Evolutionary conservation across 2,113 vertebrate species (phyloP).

Genomic region (Prolemur simus): DNA sequence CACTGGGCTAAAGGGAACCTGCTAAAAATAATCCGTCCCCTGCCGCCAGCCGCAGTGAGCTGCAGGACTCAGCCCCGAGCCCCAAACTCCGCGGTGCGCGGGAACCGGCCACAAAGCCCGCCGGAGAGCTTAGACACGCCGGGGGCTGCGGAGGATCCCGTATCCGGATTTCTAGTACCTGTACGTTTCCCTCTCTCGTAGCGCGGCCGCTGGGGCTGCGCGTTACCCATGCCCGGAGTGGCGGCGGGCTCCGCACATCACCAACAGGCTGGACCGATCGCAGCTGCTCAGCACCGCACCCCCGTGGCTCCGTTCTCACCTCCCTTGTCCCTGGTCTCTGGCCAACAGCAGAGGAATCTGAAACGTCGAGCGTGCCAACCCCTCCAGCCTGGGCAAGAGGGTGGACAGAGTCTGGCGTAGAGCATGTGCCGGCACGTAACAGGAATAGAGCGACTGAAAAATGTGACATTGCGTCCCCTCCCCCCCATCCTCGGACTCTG

Average conservation of each 20-base stretch:
- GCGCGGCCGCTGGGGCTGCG: constrained; percentile 45
- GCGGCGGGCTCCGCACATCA: background rate
- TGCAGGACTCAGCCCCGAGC: constrained; percentile 69
- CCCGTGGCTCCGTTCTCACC: constrained; percentile 53
- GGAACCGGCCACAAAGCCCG: constrained; percentile 57
- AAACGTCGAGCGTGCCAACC: background rate
- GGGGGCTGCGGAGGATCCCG: constrained; percentile 64
- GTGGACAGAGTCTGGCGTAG: background rate
- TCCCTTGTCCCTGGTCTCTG: constrained; percentile 44
- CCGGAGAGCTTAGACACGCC: constrained; percentile 26
- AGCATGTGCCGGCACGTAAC: constrained; percentile 16
- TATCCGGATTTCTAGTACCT: constrained; percentile 67
- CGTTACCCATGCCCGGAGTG: constrained; percentile 69
- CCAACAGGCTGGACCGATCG: constrained; percentile 65
- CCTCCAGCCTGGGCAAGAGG: constrained; percentile 31
- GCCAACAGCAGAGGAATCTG: constrained; percentile 53
- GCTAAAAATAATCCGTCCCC: constrained; percentile 63
- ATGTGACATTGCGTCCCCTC: constrained; percentile 45
- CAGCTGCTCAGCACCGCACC: constrained; percentile 63
- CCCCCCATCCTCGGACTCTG: constrained; percentile 34
- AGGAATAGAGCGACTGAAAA: background rate
- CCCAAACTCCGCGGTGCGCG: constrained; percentile 62
- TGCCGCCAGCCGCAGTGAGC: constrained; percentile 73
- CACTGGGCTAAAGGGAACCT: constrained; percentile 49
- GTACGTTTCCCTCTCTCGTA: constrained; percentile 21